Base-by-base conservation (phyloP, 2,888 invertebrate genomes). In the Athetis lepigone region DNA sequence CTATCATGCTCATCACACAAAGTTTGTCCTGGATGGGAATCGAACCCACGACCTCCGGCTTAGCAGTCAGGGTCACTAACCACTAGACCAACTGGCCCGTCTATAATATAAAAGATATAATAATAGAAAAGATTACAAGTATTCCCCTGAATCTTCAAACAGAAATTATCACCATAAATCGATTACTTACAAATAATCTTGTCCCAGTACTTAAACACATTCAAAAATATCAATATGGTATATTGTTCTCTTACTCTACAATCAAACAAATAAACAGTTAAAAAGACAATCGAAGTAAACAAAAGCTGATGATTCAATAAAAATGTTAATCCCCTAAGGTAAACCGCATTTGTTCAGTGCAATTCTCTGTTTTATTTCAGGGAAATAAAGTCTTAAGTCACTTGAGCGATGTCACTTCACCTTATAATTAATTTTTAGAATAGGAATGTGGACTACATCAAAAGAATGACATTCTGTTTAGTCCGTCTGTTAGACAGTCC, bases 281-380 rank as follows among this genome's bases (percentile, higher is more conserved):
- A 56, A 50, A 40, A 27, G 2, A 21, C 18, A 58, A 49, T 52
- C n/a, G 21, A 42, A 18, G 16, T 19, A 50, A 25, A 63, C 13
- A 57, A 63, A 52, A 25, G 9, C n/a, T 18, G 19, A 27, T 66
- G 64, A 63, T 29, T 64, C 46, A 63, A 9, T n/a, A 4, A 11
- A n/a, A 19, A 33, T 40, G 67, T 73, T 19, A 37, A 50, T 66
- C 67, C 73, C 70, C 60, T 21, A 39, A n/a, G 2, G n/a, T 2
- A 36, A 13, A 0, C 29, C 2, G 0, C 13, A 11, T 2, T 8
- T 33, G 8, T 19, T 33, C 52, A 16, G 1, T 49, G 8, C n/a
- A 37, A 51, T 50, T 47, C 11, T 33, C n/a, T 33, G 8, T 25
- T 27, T 51, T 55, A 33, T 21, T 29, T 0, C 11, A 16, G 16